A percentile compares a stretch with the other conserved stretches of the same genome.
These are phyloP conservation scores for Aphidius ervi DNA, from an alignment of 1,140 invertebrate species.

Conservation along the genomic window DNA sequence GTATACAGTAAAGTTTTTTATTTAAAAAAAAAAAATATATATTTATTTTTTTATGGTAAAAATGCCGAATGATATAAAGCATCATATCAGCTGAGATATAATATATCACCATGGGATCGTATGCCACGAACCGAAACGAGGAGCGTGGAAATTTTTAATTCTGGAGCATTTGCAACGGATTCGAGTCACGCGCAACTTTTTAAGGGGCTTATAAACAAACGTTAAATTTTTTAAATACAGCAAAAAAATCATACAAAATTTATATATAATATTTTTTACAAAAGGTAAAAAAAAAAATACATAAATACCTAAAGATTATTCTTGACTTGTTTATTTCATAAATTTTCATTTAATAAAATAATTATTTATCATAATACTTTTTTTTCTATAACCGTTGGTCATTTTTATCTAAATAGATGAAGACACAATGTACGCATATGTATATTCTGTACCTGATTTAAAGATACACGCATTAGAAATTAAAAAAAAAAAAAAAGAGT, in stretches of 20 bases:
- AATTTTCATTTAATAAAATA: too few species aligned
- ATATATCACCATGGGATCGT: constrained; percentile 36
- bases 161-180: constrained; percentile 29
- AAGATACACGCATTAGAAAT: neutral
- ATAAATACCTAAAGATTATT: neutral
- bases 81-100: constrained; percentile 16
- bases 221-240: neutral
- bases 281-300: neutral
- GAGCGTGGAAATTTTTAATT: constrained; percentile 41
- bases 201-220: neutral
- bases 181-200: constrained; percentile 11
- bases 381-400: constrained; percentile 11
- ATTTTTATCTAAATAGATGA: constrained; percentile 12
- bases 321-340: too few species aligned
- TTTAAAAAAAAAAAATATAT: constrained; percentile 1
- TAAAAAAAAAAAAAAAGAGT: constrained; percentile 5
- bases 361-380: too few species aligned
- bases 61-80: neutral
- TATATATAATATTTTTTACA: neutral
- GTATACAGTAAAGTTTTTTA: neutral
- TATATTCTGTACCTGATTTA: too few species aligned
- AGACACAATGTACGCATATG: neutral
- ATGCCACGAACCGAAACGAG: constrained; percentile 30
- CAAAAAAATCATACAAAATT: neutral
- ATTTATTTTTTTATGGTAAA: constrained; percentile 10